Evolutionary conservation across 2,797 vertebrate species (phyloP).

Genomic region (Diplodus puntazzo): DNA sequence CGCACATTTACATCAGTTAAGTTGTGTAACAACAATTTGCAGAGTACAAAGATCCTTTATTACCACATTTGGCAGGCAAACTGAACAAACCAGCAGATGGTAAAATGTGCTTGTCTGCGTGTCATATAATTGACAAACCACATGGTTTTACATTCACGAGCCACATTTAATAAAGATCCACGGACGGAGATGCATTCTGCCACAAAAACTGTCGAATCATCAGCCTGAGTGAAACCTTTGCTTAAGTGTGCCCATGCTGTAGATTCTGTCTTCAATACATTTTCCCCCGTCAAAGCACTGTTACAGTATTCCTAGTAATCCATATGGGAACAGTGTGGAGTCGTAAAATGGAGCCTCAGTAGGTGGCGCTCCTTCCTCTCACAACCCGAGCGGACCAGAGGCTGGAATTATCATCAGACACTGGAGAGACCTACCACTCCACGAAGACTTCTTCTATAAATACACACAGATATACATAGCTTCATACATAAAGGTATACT

Average conservation of each 20-base stretch:
- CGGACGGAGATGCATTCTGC: slow-evolving; percentile 15
- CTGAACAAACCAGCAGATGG: slow-evolving; percentile 57
- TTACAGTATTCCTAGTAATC: slow-evolving; percentile 30
- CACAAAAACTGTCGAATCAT: slow-evolving; percentile 9
- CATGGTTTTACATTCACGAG: slow-evolving; percentile 43
- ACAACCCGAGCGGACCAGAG: slow-evolving; percentile 49
- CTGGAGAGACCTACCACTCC: slow-evolving; percentile 67
- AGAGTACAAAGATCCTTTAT: slow-evolving; percentile 79
- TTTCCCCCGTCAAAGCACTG: slow-evolving; percentile 11
- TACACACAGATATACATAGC: slow-evolving; percentile 83
- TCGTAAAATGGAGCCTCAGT: slow-evolving; percentile 62
- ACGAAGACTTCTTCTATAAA: slow-evolving; percentile 79
- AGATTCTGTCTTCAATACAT: not conserved
- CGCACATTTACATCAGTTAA: slow-evolving; percentile 19
- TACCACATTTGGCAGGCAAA: slow-evolving; percentile 67
- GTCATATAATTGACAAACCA: slow-evolving; percentile 53
- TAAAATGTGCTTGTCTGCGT: slow-evolving; percentile 42
- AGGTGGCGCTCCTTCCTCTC: slow-evolving; percentile 76
- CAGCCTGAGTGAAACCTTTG: slow-evolving; percentile 31
- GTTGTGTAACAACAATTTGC: slow-evolving; percentile 21
- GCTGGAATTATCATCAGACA: slow-evolving; percentile 75
- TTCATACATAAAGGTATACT: slow-evolving; percentile 79
- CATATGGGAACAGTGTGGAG: slow-evolving; percentile 44
- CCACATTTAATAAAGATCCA: slow-evolving; percentile 29
- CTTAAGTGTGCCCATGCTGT: slow-evolving; percentile 12